phyloP scores from a whole-genome alignment of 2,888 invertebrate genomes.

The Apeira syringaria region DNA sequence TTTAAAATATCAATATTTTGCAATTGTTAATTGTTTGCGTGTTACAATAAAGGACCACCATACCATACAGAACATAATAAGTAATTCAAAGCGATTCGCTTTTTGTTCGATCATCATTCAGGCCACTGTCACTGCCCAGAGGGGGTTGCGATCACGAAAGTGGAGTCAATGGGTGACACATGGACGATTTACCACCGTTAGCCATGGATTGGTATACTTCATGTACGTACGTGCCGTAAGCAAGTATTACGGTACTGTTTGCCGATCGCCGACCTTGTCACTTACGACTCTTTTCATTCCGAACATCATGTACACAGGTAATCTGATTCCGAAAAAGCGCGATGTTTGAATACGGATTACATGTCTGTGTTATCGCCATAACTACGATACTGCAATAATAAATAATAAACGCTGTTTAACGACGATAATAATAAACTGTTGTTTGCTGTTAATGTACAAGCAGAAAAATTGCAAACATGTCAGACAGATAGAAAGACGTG shows the following conservation, averaged over 20 bases:
- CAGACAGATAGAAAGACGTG: neutral
- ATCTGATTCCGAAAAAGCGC: constrained; percentile 9
- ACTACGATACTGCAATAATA: neutral
- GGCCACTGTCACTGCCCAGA: no score
- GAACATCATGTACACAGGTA: no score
- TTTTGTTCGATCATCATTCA: no score
- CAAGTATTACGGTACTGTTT: constrained; percentile 10
- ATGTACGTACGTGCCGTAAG: no score
- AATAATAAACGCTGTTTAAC: constrained; percentile 1
- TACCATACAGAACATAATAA: no score
- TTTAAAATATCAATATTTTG: no score
- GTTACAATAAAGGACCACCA: no score
- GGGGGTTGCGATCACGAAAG: no score
- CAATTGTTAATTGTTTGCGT: no score
- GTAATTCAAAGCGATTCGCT: no score
- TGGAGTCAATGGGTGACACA: no score
- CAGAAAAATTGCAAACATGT: constrained; percentile 1
- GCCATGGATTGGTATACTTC: no score
- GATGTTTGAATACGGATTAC: constrained; percentile 15
- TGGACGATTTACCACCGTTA: neutral
- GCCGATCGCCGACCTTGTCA: constrained; percentile 11
- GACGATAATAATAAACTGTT: neutral
- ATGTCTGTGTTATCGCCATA: neutral
- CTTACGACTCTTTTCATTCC: constrained; percentile 3
- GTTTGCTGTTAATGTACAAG: constrained; percentile 7